Conservation (phyloP, 1,140 invertebrate species). For the Tribolium madens region DNA sequence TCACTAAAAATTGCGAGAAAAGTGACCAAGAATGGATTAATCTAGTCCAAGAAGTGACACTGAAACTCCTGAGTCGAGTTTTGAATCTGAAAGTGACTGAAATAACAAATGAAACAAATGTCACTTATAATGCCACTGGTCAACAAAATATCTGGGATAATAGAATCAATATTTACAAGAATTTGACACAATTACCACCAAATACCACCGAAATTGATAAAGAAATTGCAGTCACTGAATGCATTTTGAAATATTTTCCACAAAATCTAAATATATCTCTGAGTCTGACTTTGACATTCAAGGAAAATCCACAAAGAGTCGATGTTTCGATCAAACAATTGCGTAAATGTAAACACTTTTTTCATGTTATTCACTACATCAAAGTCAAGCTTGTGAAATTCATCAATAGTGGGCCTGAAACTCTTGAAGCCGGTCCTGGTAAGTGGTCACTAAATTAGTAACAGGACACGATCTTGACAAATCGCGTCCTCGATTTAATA, state of each 20-base stretch:
- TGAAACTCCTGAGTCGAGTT: not conserved
- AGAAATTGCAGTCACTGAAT: not conserved
- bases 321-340: not conserved
- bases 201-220: not conserved
- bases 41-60: not conserved
- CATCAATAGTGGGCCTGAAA: not conserved
- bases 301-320: not conserved
- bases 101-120: not conserved
- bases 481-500: not conserved
- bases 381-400: not conserved
- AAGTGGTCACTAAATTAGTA: not conserved
- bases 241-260: conserved; percentile 20
- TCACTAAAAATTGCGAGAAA: not conserved
- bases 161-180: conserved; percentile 6
- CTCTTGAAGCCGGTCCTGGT: not conserved
- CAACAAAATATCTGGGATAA: not conserved
- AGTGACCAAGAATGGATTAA: not conserved
- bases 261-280: not conserved
- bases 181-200: not conserved
- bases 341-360: not conserved
- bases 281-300: not conserved
- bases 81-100: not conserved
- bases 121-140: not conserved
- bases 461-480: no score
- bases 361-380: not conserved